Base-by-base conservation (phyloP, 2,113 vertebrate genomes). In the Myiozetetes cayanensis region DNA sequence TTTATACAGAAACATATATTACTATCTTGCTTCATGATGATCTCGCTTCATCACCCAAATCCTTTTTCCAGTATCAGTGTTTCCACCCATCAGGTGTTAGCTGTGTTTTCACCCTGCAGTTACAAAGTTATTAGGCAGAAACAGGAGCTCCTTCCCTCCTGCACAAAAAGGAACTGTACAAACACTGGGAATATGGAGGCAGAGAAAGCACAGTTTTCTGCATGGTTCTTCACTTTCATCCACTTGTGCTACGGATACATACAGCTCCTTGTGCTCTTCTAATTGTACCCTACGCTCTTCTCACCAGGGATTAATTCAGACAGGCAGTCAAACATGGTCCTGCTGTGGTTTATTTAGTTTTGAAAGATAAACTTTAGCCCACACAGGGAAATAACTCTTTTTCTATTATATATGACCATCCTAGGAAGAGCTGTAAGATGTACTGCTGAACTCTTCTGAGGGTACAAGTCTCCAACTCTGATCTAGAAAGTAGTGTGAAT, bases 181-280 rank as follows among this genome's bases (percentile, higher is more conserved):
- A 62, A 66, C 27, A 27, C 50, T 3, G 0, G 24, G 10, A 59
- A 25, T 2, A 11, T 0, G 5, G 30, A 66, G 9, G 27, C 50
- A 63, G 28, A 58, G 39, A 68, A 72, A 14, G 43, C 28, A n/a
- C 1, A 16, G 4, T 23, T 58, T 61, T 75, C 47, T 76, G 8
- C 21, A 22, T 2, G 4, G 15, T 62, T 53, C 39, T 55, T 76
- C 22, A 27, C 22, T 75, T 58, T 72, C n/a, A 71, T 24, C 49
- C 25, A 35, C 43, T 62, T 67, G 44, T 74, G 21, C 50, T 58
- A 35, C 31, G n/a, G 12, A 39, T 3, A 2, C 0, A 14, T 56
- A 37, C 47, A 83, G 25, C 19, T 79, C 31, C n/a, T 52, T 56
- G 14, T 50, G 17, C 30, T 58, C 44, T 61, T 82, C 41, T 58